phyloP scores from a whole-genome alignment of 2,797 vertebrate species.

The Pogonophryne albipinna region DNA sequence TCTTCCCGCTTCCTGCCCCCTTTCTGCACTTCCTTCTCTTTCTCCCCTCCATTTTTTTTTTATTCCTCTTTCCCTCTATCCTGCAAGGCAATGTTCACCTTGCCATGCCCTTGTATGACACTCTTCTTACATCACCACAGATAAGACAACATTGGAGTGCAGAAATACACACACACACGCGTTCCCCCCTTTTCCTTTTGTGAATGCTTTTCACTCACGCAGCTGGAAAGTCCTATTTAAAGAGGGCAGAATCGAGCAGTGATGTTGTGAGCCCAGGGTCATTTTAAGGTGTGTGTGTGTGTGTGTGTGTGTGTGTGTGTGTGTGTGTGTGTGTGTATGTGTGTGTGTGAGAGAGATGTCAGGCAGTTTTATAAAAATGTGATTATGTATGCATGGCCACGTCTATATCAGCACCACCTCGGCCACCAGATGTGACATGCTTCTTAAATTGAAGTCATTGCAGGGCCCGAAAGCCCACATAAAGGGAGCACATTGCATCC shows the following conservation, averaged over 20 bases:
- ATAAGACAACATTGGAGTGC: conserved; percentile 4
- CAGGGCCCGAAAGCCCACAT: conserved; percentile 14
- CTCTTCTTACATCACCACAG: conserved; percentile 34
- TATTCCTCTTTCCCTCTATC: neutral
- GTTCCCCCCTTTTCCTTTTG: neutral
- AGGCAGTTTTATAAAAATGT: conserved; percentile 24
- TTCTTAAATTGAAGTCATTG: conserved; percentile 35
- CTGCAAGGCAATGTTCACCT: conserved; percentile 26
- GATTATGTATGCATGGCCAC: conserved; percentile 47
- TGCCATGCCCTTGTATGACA: conserved; percentile 27
- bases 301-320: too few species aligned
- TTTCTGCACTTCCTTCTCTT: neutral
- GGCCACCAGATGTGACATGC: conserved; percentile 46
- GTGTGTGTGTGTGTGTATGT: too few species aligned
- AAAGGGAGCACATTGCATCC: conserved; percentile 6
- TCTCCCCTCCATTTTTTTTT: neutral
- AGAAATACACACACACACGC: neutral
- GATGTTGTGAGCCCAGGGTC: neutral
- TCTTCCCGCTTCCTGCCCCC: neutral
- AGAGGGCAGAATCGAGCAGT: conserved; percentile 16
- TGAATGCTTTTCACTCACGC: conserved; percentile 10
- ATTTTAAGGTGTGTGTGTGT: conserved; percentile 15
- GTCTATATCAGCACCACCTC: conserved; percentile 33
- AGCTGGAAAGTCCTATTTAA: conserved; percentile 14
- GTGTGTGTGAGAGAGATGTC: neutral